These are phyloP conservation scores for Tor tambroides DNA, from an alignment of 2,113 vertebrate genomes.

Conservation along the genomic window DNA sequence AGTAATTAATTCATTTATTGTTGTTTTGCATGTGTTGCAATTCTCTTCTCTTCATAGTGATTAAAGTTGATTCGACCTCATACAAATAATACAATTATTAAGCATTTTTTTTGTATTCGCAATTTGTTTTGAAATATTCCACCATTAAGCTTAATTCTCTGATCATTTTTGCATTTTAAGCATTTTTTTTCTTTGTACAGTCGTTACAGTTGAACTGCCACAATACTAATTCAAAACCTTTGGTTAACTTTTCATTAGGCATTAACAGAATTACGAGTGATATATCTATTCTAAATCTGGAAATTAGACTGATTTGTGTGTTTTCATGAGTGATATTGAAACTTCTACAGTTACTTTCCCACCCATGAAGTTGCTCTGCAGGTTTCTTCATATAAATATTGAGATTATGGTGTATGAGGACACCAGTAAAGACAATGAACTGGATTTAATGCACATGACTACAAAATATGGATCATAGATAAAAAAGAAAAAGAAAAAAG, in stretches of 20 bases:
- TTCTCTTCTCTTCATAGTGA: neutral
- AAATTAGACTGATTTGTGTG: neutral
- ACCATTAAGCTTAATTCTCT: neutral
- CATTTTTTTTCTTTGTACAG: neutral
- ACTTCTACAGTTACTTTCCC: constrained; percentile 11
- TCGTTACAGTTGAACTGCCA: neutral
- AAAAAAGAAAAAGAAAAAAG: too few relatives aligned
- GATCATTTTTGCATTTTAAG: neutral
- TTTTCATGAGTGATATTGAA: neutral
- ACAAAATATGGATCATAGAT: neutral
- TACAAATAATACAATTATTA: neutral
- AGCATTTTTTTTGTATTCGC: neutral
- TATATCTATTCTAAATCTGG: neutral
- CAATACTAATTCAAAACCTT: neutral
- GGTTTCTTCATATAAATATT: neutral
- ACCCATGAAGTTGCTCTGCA: neutral
- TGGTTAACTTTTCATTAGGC: neutral
- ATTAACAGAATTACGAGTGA: neutral
- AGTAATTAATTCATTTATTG: neutral
- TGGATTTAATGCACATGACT: neutral
- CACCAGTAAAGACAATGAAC: neutral
- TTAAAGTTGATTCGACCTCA: neutral
- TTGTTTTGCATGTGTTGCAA: neutral
- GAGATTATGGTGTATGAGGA: neutral
- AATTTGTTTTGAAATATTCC: neutral